These are phyloP conservation scores for Andrena camellia DNA, from an alignment of 2,888 invertebrate genomes.

Conservation along the genomic window DNA sequence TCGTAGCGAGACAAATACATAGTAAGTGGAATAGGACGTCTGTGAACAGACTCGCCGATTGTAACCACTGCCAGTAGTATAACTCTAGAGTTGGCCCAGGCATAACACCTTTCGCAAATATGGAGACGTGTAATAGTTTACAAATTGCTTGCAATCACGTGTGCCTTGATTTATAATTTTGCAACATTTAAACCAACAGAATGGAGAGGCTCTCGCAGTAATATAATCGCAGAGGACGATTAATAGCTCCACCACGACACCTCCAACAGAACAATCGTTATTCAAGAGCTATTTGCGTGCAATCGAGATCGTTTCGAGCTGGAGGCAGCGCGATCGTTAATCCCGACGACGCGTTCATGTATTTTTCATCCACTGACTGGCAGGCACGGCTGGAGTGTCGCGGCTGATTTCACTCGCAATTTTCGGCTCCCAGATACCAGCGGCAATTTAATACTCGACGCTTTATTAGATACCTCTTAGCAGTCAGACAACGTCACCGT, in stretches of 20 bases:
- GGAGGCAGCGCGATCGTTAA: slow-evolving; percentile 15
- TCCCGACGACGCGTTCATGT: background rate
- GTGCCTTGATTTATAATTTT: too few species aligned
- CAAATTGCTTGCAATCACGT: too few species aligned
- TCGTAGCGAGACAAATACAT: background rate
- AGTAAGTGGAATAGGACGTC: background rate
- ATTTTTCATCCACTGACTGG: slow-evolving; percentile 19
- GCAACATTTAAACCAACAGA: too few species aligned
- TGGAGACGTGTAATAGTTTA: too few species aligned
- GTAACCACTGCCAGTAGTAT: background rate
- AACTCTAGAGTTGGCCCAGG: background rate
- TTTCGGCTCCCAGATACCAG: slow-evolving; percentile 3
- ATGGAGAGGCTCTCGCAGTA: too few species aligned
- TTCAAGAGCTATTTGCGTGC: background rate
- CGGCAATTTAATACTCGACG: slow-evolving; percentile 30
- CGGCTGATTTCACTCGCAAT: slow-evolving; percentile 14
- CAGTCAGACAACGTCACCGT: slow-evolving; percentile 24
- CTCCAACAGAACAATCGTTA: slow-evolving; percentile 13
- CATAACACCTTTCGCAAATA: background rate
- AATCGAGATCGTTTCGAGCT: background rate
- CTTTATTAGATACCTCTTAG: slow-evolving; percentile 43
- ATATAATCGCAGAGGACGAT: background rate
- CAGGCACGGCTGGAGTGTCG: slow-evolving; percentile 13
- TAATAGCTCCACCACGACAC: background rate
- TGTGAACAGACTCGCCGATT: background rate